These are phyloP conservation scores for Melanerpes aurifrons DNA, from an alignment of 2,113 vertebrate species.

Conservation along the genomic window DNA sequence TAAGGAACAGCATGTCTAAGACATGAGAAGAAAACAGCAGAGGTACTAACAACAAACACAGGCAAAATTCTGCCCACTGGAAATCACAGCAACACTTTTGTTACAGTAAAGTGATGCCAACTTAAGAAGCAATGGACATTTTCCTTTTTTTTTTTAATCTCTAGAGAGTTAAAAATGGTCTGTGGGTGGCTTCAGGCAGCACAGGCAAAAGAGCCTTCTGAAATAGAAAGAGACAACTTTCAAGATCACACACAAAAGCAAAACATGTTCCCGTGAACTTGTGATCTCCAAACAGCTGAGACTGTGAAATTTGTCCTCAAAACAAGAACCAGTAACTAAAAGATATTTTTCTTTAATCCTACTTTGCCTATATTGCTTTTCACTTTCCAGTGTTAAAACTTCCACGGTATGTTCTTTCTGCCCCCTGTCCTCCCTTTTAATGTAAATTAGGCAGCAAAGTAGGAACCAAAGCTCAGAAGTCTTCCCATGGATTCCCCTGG, in stretches of 20 bases:
- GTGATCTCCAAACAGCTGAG: slow-evolving; percentile 42
- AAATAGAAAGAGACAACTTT: slow-evolving; percentile 45
- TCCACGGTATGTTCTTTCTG: not conserved
- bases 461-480: not conserved
- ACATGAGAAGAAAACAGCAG: not conserved
- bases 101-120: not conserved
- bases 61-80: not conserved
- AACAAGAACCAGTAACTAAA: slow-evolving; percentile 31
- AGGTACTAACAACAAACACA: not conserved
- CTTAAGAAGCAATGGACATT: not conserved
- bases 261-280: slow-evolving; percentile 44
- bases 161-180: not conserved
- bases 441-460: not conserved
- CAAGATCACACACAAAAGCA: slow-evolving; percentile 48
- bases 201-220: slow-evolving; percentile 15
- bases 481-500: not conserved
- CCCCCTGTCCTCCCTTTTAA: not conserved
- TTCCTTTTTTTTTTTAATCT: not conserved
- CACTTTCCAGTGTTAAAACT: not conserved
- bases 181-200: slow-evolving; percentile 17
- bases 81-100: not conserved
- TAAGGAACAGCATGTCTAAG: not conserved
- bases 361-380: not conserved
- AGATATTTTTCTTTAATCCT: slow-evolving; percentile 4
- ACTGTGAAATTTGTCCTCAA: slow-evolving; percentile 37